phyloP scores from a whole-genome alignment of 64 coral and sea anemone species.

The Platygyra sinensis region DNA sequence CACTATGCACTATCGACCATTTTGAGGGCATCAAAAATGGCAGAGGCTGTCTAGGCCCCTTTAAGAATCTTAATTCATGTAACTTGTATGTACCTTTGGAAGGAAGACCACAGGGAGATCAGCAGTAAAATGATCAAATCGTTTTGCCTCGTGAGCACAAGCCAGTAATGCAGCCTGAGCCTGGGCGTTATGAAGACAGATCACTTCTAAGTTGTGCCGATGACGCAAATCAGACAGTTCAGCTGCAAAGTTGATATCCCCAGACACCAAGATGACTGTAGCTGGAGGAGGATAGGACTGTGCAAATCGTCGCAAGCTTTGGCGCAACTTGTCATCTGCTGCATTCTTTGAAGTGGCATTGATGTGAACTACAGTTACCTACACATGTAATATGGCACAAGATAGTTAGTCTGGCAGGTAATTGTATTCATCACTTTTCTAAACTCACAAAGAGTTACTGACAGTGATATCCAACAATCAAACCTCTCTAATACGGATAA shows the following conservation, averaged over 20 bases:
- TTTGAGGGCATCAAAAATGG: no score
- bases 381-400: neutral
- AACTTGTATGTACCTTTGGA: constrained; percentile 65
- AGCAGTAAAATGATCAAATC: constrained; percentile 93
- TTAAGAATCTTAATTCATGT: no score
- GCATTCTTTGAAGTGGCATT: constrained; percentile 99
- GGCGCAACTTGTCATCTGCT: constrained; percentile 95
- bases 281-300: constrained; percentile 94
- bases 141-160: constrained; percentile 82
- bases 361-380: constrained; percentile 99
- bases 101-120: constrained; percentile 47
- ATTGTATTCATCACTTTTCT: no score
- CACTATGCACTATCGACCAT: no score
- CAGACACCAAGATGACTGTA: constrained; percentile 95
- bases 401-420: neutral
- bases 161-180: constrained; percentile 84
- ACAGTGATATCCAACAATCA: no score
- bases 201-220: constrained; percentile 87
- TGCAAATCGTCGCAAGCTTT: constrained; percentile 85
- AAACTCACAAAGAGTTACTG: no score
- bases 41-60: no score
- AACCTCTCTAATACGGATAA: no score
- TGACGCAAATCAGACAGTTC: constrained; percentile 95
- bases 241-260: constrained; percentile 95
- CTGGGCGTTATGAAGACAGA: constrained; percentile 96